Percentiles rank a stretch among this genome's conserved stretches.
Evolutionary conservation across 2,888 invertebrate genomes (phyloP).

Genomic region (Notocelia uddmanniana): DNA sequence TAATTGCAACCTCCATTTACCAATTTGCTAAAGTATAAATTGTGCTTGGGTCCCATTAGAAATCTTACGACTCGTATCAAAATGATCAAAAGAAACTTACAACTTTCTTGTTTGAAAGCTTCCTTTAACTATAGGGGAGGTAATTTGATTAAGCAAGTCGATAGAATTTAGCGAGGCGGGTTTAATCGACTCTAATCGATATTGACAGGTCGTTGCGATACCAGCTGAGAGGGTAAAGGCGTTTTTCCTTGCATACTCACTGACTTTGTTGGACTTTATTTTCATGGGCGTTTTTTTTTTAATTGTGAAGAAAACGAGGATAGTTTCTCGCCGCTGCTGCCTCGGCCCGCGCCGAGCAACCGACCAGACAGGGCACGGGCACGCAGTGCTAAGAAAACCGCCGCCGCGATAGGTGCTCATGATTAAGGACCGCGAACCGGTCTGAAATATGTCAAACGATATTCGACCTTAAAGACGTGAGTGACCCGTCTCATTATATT

Average conservation of each 20-base stretch:
- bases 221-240: not conserved
- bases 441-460: too few species aligned
- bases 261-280: not conserved
- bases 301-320: too few species aligned
- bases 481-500: too few species aligned
- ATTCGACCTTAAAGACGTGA: too few species aligned
- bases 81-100: constrained; percentile 28
- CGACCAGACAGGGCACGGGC: too few species aligned
- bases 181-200: constrained; percentile 26
- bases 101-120: constrained; percentile 18
- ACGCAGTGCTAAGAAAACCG: too few species aligned
- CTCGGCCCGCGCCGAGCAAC: too few species aligned
- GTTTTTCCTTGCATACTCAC: constrained; percentile 2
- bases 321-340: too few species aligned
- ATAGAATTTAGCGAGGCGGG: constrained; percentile 15
- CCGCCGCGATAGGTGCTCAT: too few species aligned
- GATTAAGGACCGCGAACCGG: too few species aligned
- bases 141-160: constrained; percentile 27
- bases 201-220: constrained; percentile 11
- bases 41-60: constrained; percentile 3
- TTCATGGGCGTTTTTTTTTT: not conserved
- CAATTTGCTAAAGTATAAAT: constrained; percentile 3
- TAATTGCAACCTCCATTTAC: not conserved
- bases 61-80: not conserved
- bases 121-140: constrained; percentile 10